These are phyloP conservation scores for Anseranas semipalmata DNA, from an alignment of 2,113 vertebrate species.

Conservation along the genomic window DNA sequence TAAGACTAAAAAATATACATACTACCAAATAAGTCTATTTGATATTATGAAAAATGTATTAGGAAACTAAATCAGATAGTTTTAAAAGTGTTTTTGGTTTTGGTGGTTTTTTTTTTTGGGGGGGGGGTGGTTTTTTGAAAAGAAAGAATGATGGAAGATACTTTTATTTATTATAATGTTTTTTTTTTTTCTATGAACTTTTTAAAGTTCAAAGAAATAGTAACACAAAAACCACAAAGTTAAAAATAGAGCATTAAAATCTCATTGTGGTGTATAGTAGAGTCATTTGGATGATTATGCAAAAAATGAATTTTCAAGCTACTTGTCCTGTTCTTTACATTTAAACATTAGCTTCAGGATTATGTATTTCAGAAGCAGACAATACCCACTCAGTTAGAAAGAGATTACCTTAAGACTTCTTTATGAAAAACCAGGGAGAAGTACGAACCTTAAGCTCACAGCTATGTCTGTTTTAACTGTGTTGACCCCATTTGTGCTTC, in stretches of 20 bases:
- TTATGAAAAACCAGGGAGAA: slow-evolving; percentile 44
- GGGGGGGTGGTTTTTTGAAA: background rate
- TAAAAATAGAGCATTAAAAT: background rate
- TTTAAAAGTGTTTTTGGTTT: background rate
- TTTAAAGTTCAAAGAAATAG: background rate
- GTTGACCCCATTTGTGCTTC: background rate
- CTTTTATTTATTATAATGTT: background rate
- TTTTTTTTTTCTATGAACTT: background rate
- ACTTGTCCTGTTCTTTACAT: slow-evolving; percentile 25
- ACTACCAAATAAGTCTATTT: background rate
- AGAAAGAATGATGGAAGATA: background rate
- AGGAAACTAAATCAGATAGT: background rate
- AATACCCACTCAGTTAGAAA: slow-evolving; percentile 15
- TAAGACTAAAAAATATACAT: background rate
- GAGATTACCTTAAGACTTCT: slow-evolving; percentile 27
- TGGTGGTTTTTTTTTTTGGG: background rate
- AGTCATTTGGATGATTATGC: background rate
- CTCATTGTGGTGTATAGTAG: background rate
- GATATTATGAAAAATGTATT: background rate
- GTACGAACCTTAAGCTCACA: background rate
- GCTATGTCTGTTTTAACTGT: background rate
- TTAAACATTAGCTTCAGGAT: slow-evolving; percentile 12
- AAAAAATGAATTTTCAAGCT: slow-evolving; percentile 29
- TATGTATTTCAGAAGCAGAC: slow-evolving; percentile 29
- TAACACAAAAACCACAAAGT: background rate